Conservation (phyloP, 2,113 vertebrate species). For the Dolichallabes microphthalmus region DNA sequence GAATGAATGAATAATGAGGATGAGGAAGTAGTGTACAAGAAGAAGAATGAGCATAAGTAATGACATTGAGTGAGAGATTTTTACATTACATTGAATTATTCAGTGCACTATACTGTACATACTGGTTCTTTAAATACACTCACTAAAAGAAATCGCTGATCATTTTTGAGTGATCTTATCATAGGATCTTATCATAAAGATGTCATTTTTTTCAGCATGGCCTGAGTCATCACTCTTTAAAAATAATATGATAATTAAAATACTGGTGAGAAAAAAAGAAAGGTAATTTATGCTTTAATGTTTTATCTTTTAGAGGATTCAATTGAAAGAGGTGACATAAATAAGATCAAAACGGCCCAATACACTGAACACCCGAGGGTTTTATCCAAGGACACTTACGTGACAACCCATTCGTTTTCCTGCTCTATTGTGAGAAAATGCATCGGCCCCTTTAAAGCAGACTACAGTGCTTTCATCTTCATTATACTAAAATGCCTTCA, state of each 20-base stretch:
- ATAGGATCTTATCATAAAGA: no score
- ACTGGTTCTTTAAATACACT: background rate
- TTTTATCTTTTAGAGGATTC: background rate
- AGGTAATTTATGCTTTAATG: background rate
- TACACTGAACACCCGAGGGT: background rate
- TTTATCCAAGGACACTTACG: conserved; percentile 15
- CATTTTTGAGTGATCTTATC: background rate
- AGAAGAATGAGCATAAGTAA: background rate
- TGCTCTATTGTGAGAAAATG: conserved; percentile 7
- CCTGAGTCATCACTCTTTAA: background rate
- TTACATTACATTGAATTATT: background rate
- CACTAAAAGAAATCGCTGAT: background rate
- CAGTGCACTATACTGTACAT: background rate
- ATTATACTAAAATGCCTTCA: background rate
- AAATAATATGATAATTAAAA: conserved; percentile 8
- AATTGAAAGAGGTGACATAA: conserved; percentile 18
- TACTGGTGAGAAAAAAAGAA: background rate
- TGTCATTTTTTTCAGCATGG: background rate
- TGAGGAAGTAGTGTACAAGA: background rate
- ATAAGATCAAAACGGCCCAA: conserved; percentile 9
- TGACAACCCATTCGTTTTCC: background rate
- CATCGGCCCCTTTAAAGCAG: conserved; percentile 9
- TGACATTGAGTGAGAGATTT: background rate
- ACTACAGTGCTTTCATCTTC: conserved; percentile 12
- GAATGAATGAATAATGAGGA: background rate